Evolutionary conservation across 2,797 vertebrate species (phyloP).

Genomic region (Gallinago nigripennis): DNA sequence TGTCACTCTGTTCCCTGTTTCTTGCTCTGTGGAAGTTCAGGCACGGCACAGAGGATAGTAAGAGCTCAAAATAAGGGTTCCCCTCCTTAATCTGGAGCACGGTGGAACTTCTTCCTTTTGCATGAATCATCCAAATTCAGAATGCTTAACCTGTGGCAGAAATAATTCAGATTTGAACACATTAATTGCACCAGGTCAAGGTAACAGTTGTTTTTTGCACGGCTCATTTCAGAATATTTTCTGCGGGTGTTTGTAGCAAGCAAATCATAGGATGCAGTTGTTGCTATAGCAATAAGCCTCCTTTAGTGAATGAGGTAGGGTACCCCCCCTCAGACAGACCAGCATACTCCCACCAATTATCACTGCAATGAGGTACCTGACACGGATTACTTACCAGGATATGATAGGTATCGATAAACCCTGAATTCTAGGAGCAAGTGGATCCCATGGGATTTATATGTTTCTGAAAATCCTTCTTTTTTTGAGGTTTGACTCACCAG

Average conservation of each 20-base stretch:
- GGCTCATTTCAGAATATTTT: slow-evolving; percentile 28
- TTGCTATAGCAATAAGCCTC: slow-evolving; percentile 70
- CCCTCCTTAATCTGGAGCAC: background rate
- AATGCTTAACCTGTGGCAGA: background rate
- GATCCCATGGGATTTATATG: background rate
- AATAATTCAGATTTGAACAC: background rate
- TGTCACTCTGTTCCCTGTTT: background rate
- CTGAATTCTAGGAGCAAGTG: slow-evolving; percentile 4
- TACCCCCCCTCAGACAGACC: slow-evolving; percentile 10
- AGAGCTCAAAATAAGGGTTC: background rate
- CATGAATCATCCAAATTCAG: background rate
- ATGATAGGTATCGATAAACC: background rate
- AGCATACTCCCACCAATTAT: background rate
- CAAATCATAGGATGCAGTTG: slow-evolving; percentile 42
- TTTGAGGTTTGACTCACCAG: slow-evolving; percentile 2
- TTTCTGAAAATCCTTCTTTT: slow-evolving; percentile 18
- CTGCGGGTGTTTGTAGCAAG: background rate
- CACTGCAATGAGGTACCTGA: background rate
- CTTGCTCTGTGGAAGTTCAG: background rate
- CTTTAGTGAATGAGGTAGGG: slow-evolving; percentile 18
- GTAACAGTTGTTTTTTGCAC: background rate
- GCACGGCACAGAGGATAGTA: background rate
- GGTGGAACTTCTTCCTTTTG: background rate
- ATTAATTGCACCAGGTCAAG: background rate
- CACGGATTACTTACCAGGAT: background rate